Base-by-base conservation (phyloP, 2,113 vertebrate species). In the Beaufortia kweichowensis region DNA sequence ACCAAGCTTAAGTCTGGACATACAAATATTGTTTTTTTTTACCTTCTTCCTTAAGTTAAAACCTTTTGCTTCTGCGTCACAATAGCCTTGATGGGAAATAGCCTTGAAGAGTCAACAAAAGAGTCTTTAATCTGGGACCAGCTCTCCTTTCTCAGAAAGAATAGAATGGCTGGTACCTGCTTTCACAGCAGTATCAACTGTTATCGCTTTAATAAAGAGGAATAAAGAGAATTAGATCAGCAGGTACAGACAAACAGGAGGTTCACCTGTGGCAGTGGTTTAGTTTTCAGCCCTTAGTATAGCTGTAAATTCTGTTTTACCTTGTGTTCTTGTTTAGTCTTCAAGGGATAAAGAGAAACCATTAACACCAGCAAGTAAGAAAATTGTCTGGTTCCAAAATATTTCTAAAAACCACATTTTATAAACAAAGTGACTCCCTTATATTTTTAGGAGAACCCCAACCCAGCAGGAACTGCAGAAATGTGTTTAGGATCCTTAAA, bases 121-220 rank as follows among this genome's bases (percentile, higher is more conserved):
- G 15, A 26, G 39, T 6, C 43, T 48, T 48, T 48, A 48, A 48
- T 48, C 35, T 2, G 6, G n/a, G 62, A 64, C 33, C 31, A 64
- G 35, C 12, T 66, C 8, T 46, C 23, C 1, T 66, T 66, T 66
- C 15, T 46, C 6, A 19, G 41, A 2, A n/a, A 48, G 21, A 29
- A 46, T 48, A 50, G 1, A 17, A 7, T 12, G 4, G 6, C 65
- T 67, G 14, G 23, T 28, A 5, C 6, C 23, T 46, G 63, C 23
- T 66, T 66, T 66, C 63, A 46, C 39, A 6, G n/a, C 67, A 23
- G 48, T 70, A 56, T 56, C 50, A 56, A n/a, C 35, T 70, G 50
- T 69, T 69, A 55, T 35, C 29, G 12, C 50, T 70, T 2, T 53
- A 53, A n/a, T 8, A 53, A 53, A 56, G 50, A n/a, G 21, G n/a